Conservation (phyloP, 2,797 vertebrate species). For the Sebastiscus tertius region DNA sequence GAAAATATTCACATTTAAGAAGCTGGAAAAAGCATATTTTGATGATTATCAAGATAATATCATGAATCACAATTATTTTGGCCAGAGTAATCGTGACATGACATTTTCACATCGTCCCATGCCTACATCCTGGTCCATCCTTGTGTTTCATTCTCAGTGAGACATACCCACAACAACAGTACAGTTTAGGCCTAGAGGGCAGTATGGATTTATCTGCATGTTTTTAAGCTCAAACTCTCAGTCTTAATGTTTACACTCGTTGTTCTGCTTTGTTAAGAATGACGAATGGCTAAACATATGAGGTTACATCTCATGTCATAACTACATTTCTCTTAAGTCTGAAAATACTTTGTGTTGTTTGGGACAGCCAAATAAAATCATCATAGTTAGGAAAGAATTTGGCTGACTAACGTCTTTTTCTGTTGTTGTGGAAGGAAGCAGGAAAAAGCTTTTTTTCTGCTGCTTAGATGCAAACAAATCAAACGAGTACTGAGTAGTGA, state of each 20-base stretch:
- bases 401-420: constrained; percentile 9
- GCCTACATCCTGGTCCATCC: neutral
- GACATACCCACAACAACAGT: constrained; percentile 30
- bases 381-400: constrained; percentile 44
- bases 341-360: constrained; percentile 57
- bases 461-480: constrained; percentile 29
- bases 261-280: constrained; percentile 70
- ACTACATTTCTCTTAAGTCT: constrained; percentile 36
- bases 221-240: constrained; percentile 51
- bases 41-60: no score
- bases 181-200: constrained; percentile 12
- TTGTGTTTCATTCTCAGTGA: constrained; percentile 24
- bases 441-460: constrained; percentile 4
- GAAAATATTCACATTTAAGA: no score
- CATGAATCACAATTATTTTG: no score
- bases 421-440: constrained; percentile 24
- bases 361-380: constrained; percentile 64
- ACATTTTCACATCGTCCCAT: no score
- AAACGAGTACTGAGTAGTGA: constrained; percentile 11
- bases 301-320: constrained; percentile 62
- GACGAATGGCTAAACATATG: constrained; percentile 60
- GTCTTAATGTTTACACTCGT: constrained; percentile 60
- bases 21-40: no score
- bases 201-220: constrained; percentile 43
- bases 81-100: no score